Evolutionary conservation across 2,113 vertebrate species (phyloP), one percentile per base, ranked within the genome.

Genomic region (Microtus richardsoni): DNA sequence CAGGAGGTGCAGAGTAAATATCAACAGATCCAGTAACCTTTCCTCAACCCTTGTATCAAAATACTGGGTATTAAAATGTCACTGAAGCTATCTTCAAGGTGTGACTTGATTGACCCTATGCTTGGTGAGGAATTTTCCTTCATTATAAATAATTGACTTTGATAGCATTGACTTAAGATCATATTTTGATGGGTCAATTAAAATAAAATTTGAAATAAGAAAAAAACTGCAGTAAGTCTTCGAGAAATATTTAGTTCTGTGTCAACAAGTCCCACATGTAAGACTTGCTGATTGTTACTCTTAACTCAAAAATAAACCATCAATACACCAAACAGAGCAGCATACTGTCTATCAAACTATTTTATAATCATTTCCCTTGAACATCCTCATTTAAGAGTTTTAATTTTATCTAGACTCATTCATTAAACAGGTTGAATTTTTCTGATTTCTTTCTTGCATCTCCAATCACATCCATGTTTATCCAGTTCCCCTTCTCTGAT

Each of bases 301-400:
- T 70, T 74, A 88, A 96, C 89, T 88, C 58, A 70, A 95, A 93
- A 95, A 36, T 30, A 90, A 92, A 36, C 12, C 44, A 79, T 64
- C 41, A 73, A 52, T 36, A 87, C 7, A 28, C 26, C 44, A 77
- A 93, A 87, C 24, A 82, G 83, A 91, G 19, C 58, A 54, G 17
- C 3, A 78, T 1, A 49, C 5, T 47, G 3, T 1, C 52, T 36
- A 54, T 75, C 58, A 82, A 95, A 54, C 74, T 0, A 19, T 85
- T 33, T 85, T 33, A 9, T 10, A 33, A 11, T 47, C 10, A 49
- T 91, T 85, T 82, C 36, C 83, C 14, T 47, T 74, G 58, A 91
- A 70, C 2, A 11, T 11, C 58, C 13, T 39, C 26, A 47, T 79
- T 66, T 78, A 88, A 75, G n/a, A 89, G 22, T 39, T 12, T 47